Evolutionary conservation across 2,113 vertebrate genomes (phyloP), one percentile per base, ranked within the genome.

Genomic region (Zingel zingel): DNA sequence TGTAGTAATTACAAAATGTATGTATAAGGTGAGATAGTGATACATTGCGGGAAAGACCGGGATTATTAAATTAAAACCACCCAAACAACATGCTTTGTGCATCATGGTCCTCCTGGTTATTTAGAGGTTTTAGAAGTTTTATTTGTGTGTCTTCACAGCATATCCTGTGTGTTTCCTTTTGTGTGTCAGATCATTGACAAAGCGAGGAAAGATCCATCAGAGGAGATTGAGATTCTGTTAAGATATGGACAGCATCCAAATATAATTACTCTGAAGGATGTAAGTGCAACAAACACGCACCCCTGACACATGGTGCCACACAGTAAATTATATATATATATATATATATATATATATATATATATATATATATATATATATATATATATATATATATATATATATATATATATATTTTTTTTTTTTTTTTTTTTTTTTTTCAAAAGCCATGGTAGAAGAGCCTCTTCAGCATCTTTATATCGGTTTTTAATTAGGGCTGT

Each of bases 221-320:
- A 99, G 83, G 98, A 99, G 94, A 98, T 97, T 15, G 98, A 99
- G 94, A 98, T 99, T 77, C 96, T 99, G 13, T 90, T 99, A 86
- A 83, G 98, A 90, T 99, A 99, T 2, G 98, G 98, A 83, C 97
- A 99, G 84, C 98, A 99, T 93, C 96, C 97, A 16, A 99, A 99
- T 91, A 98, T 99, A 89, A 97, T 98, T 84, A 97, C 96, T 23
- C 94, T 99, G 82, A 98, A 98, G 84, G 98, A 99, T 53, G 98
- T 99, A 86, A 96, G 98, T 96, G 76, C 27, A 21, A 61, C 61
- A 67, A 58, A 23, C 10, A 0, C 71, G 18, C 14, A 0, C 1
- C 39, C 39, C 7, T n/a, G 21, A 69, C 25, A 43, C 21, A 39
- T n/a, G 15, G 6, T 59, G 7, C 57, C 27, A 59, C 25, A 33